Conservation (phyloP, 2,797 vertebrate species). For the Hydrocynus forskahlii region DNA sequence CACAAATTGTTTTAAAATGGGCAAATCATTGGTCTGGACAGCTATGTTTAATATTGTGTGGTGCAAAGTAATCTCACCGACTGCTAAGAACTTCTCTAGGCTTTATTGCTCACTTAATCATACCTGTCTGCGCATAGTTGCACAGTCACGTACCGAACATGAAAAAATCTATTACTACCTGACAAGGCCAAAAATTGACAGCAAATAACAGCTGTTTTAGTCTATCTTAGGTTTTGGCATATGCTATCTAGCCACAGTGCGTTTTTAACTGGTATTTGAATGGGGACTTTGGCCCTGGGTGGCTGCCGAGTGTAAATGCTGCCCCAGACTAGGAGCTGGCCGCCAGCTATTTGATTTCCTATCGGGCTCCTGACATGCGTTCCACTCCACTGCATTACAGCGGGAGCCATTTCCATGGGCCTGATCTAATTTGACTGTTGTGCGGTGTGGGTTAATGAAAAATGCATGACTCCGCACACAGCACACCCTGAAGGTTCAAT, state of each 20-base stretch:
- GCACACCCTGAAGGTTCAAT: constrained; percentile 51
- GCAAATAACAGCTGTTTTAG: neutral
- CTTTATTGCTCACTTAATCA: neutral
- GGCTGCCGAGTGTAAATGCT: neutral
- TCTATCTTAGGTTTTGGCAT: neutral
- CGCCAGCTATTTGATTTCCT: constrained; percentile 50
- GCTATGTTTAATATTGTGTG: neutral
- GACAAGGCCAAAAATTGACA: neutral
- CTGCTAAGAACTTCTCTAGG: neutral
- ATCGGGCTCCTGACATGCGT: constrained; percentile 46
- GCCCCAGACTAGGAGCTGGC: constrained; percentile 14
- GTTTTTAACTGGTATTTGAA: neutral
- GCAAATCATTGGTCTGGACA: neutral
- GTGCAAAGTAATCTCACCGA: neutral
- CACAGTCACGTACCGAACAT: too few relatives aligned
- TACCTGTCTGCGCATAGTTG: neutral
- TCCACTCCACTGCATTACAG: constrained; percentile 48
- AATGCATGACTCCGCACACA: constrained; percentile 52
- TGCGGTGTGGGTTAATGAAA: constrained; percentile 55
- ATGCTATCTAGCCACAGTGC: neutral
- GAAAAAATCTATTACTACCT: too few relatives aligned
- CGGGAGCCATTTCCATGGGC: constrained; percentile 63
- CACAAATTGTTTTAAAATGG: too few relatives aligned
- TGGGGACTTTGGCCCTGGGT: neutral
- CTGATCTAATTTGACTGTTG: constrained; percentile 58